Base-by-base conservation (phyloP, 2,888 invertebrate species). In the Ypsolopha sequella region DNA sequence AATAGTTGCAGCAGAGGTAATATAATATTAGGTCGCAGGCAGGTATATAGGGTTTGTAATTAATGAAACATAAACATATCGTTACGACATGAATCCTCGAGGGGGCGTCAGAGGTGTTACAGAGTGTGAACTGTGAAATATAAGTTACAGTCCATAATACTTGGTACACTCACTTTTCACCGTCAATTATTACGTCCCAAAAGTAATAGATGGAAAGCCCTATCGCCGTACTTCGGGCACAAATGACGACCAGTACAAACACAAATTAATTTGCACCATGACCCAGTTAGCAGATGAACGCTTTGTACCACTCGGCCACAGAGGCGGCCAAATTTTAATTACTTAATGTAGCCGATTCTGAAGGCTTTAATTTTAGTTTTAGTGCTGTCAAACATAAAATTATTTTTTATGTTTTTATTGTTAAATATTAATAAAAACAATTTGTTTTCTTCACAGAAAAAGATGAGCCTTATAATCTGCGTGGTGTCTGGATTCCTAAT, bases 391-490 rank as follows among this genome's bases (percentile, higher is more conserved):
- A n/a, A n/a, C n/a, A n/a, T n/a, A n/a, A n/a, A n/a, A n/a, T n/a
- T n/a, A n/a, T n/a, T n/a, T 8, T 24, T 7, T 41, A n/a, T 9
- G 41, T 41, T 9, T 9, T 41, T 9, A 41, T 36, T 6, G 7
- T 6, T 24, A 24, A 50, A 3, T 35, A 10, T 36, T 13, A 13
- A 10, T 8, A 13, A 10, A 3, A 7, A n/a, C 14, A 38, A 44
- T 6, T 1, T 7, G 36, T 34, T n/a, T 34, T 51, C 6, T 45
- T 76, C 73, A 35, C 77, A 85, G 85, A 85, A 84, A 68, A 80
- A 79, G 56, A 43, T 75, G 51, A 70, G 80, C 11, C 61, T 85
- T 8, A 64, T 80, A 36, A 60, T 84, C 44, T 84, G 84, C 59
- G 54, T 85, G 48, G 65, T 63, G 54, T 65, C 64, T 33, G 85